Evolutionary conservation across 2,888 invertebrate genomes (phyloP).

Genomic region (Ligdia adustata): DNA sequence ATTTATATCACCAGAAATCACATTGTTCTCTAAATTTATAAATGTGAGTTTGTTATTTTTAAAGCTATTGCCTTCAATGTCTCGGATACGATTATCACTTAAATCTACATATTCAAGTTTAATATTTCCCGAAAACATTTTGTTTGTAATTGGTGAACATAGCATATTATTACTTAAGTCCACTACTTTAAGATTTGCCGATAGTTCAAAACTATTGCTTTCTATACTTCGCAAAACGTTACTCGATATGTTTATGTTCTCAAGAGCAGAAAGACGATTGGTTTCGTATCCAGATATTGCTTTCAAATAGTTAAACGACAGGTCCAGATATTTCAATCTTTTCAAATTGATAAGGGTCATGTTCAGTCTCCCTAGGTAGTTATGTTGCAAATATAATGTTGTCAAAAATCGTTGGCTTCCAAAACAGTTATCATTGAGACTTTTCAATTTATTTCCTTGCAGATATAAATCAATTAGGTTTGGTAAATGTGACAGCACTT

Average conservation of each 20-base stretch:
- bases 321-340: slow-evolving; percentile 50
- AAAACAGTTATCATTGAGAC: slow-evolving; percentile 55
- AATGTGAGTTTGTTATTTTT: slow-evolving; percentile 48
- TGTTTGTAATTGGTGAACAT: slow-evolving; percentile 48
- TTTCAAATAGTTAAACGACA: slow-evolving; percentile 56
- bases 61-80: slow-evolving; percentile 58
- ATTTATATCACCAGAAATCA: slow-evolving; percentile 52
- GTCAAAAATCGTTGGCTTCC: slow-evolving; percentile 46
- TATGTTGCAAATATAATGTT: slow-evolving; percentile 51
- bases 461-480: slow-evolving; percentile 54
- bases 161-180: slow-evolving; percentile 67
- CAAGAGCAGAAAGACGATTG: slow-evolving; percentile 53
- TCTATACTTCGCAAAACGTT: slow-evolving; percentile 60
- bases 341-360: slow-evolving; percentile 56
- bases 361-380: slow-evolving; percentile 55
- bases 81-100: slow-evolving; percentile 53
- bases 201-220: slow-evolving; percentile 59
- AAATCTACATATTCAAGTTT: slow-evolving; percentile 56
- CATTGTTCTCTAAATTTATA: slow-evolving; percentile 60
- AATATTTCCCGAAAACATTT: slow-evolving; percentile 58
- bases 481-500: slow-evolving; percentile 44
- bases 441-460: slow-evolving; percentile 52
- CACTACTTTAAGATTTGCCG: slow-evolving; percentile 46
- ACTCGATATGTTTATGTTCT: slow-evolving; percentile 58
- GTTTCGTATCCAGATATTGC: slow-evolving; percentile 57